Conservation (phyloP, 2,113 vertebrate species). For the Hiodon alosoides region DNA sequence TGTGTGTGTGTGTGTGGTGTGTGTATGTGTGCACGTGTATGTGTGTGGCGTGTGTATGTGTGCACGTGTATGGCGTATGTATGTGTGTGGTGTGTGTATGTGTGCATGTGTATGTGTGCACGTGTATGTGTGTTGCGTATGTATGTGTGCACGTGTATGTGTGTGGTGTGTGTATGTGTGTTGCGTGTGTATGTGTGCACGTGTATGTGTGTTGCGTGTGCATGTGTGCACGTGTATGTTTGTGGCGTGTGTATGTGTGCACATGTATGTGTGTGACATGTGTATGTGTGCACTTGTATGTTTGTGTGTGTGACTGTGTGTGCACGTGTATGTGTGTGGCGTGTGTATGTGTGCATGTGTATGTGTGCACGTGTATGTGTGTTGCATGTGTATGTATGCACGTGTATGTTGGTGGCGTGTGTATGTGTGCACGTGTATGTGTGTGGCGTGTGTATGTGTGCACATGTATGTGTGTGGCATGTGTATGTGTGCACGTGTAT, state of each 20-base stretch:
- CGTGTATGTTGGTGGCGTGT: slow-evolving; percentile 19
- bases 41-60: no score
- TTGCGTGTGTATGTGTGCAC: no score
- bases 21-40: no score
- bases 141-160: no score
- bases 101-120: no score
- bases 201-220: no score
- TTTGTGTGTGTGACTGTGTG: not conserved
- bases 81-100: no score
- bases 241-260: no score
- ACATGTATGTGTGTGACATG: slow-evolving; percentile 22
- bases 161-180: no score
- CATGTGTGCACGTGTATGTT: slow-evolving; percentile 9
- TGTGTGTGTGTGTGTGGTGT: no score
- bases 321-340: slow-evolving; percentile 25
- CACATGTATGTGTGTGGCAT: not conserved
- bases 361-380: not conserved
- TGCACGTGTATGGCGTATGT: no score
- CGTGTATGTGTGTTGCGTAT: no score
- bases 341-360: slow-evolving; percentile 7
- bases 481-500: slow-evolving; percentile 24
- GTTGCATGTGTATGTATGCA: slow-evolving; percentile 25
- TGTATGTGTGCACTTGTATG: not conserved
- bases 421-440: slow-evolving; percentile 19
- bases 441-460: slow-evolving; percentile 8